phyloP scores from a whole-genome alignment of 2,888 invertebrate species.

The Conistra vaccinii region DNA sequence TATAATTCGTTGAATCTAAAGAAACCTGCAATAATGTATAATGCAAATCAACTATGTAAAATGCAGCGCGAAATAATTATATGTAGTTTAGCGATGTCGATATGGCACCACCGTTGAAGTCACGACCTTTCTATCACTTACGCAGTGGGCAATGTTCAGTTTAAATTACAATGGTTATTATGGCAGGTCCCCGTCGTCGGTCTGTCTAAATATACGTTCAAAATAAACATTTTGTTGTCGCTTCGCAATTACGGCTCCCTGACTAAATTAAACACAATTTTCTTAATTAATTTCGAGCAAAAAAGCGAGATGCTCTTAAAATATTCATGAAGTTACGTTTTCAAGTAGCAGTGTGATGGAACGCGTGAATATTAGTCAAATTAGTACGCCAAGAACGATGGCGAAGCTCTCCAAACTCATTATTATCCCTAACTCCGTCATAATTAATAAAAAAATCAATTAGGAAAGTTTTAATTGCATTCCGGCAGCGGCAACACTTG shows the following conservation, averaged over 20 bases:
- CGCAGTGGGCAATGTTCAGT: constrained; percentile 11
- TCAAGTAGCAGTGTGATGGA: constrained; percentile 65
- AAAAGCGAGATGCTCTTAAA: constrained; percentile 53
- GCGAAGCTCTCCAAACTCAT: constrained; percentile 60
- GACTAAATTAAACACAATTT: constrained; percentile 48
- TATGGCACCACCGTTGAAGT: constrained; percentile 15
- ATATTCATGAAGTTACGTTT: constrained; percentile 69
- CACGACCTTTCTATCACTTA: constrained; percentile 26
- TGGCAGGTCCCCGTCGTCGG: constrained; percentile 17
- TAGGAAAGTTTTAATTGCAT: constrained; percentile 73
- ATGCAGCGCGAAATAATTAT: neutral
- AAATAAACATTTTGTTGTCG: constrained; percentile 47
- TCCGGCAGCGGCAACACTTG: constrained; percentile 48
- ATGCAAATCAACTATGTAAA: neutral
- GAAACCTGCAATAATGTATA: neutral
- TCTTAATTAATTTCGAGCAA: constrained; percentile 57
- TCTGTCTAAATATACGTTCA: constrained; percentile 33
- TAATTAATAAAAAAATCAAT: constrained; percentile 73
- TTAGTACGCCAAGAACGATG: constrained; percentile 59
- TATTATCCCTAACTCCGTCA: constrained; percentile 56
- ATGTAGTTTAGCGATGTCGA: constrained; percentile 3
- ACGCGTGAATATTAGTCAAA: constrained; percentile 67
- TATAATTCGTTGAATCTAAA: neutral
- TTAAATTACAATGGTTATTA: constrained; percentile 46
- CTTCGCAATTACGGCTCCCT: constrained; percentile 41